Percentiles rank a stretch among this genome's conserved stretches.
Conservation (phyloP, 2,797 vertebrate genomes). For the Pseudocheirus occidentalis region DNA sequence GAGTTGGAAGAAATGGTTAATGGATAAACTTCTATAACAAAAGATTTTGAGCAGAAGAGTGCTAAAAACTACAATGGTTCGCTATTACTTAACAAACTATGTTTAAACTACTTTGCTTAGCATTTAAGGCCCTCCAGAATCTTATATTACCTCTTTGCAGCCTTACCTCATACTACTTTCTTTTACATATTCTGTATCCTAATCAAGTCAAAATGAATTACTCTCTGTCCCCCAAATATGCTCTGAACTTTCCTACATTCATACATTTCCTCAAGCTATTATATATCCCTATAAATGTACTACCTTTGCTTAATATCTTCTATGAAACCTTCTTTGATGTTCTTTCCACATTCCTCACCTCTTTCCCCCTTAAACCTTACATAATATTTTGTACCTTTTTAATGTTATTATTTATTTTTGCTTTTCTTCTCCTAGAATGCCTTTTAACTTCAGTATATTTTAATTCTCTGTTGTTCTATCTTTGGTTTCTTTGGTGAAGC, state of each 20-base stretch:
- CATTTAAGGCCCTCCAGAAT: not conserved
- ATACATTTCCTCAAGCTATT: not conserved
- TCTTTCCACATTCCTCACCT: not conserved
- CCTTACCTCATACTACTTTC: not conserved
- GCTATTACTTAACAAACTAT: not conserved
- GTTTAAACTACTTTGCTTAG: not conserved
- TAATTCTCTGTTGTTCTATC: not conserved
- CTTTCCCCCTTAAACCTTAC: not conserved
- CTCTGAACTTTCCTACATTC: not conserved
- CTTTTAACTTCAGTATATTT: not conserved
- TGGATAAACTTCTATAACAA: not conserved
- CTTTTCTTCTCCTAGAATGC: not conserved
- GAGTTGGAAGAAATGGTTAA: not conserved
- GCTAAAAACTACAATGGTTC: not conserved
- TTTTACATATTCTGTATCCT: not conserved
- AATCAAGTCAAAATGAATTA: not conserved
- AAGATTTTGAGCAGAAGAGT: not conserved
- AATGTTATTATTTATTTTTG: not conserved
- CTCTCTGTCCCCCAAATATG: not conserved
- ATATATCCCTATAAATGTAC: not conserved
- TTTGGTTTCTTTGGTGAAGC: not conserved
- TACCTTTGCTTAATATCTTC: not conserved
- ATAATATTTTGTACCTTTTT: not conserved
- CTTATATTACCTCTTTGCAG: not conserved
- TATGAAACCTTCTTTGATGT: not conserved